Evolutionary conservation across 1,140 invertebrate genomes (phyloP).

Genomic region (Ephestia elutella): DNA sequence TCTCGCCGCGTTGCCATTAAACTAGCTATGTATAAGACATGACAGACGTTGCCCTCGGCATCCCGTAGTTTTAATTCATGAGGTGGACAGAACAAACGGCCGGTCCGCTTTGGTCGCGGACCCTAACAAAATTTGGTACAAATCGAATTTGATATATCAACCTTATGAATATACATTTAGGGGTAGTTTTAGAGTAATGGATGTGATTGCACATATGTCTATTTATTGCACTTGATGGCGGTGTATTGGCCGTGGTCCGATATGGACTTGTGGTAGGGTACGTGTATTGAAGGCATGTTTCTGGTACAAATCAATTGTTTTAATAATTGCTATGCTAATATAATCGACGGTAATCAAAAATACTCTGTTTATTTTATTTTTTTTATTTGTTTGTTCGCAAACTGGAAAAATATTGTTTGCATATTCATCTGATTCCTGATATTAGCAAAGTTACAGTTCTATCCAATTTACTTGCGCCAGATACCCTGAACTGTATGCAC

Average conservation of each 20-base stretch:
- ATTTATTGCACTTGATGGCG: slow-evolving; percentile 53
- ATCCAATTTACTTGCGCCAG: background rate
- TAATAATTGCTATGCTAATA: too few relatives aligned
- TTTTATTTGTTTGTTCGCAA: too few relatives aligned
- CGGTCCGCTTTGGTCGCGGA: background rate
- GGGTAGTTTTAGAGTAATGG: slow-evolving; percentile 42
- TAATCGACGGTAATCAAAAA: too few relatives aligned
- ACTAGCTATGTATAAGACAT: slow-evolving; percentile 40
- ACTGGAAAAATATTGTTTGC: too few relatives aligned
- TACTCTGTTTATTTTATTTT: too few relatives aligned
- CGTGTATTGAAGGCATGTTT: background rate
- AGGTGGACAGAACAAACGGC: slow-evolving; percentile 1
- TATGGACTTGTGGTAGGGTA: slow-evolving; percentile 3
- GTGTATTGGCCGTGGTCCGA: slow-evolving; percentile 8
- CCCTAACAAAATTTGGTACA: slow-evolving; percentile 57
- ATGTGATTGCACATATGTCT: slow-evolving; percentile 61
- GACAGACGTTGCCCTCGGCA: slow-evolving; percentile 26
- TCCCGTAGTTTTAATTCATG: slow-evolving; percentile 34
- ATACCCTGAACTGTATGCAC: background rate
- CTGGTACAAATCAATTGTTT: background rate
- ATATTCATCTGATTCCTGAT: too few relatives aligned
- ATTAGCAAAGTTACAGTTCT: too few relatives aligned
- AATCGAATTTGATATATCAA: slow-evolving; percentile 57
- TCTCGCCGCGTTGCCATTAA: slow-evolving; percentile 57
- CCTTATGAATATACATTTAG: slow-evolving; percentile 41